Conservation (phyloP, 2,888 invertebrate species). For the Asteroscopus sphinx region DNA sequence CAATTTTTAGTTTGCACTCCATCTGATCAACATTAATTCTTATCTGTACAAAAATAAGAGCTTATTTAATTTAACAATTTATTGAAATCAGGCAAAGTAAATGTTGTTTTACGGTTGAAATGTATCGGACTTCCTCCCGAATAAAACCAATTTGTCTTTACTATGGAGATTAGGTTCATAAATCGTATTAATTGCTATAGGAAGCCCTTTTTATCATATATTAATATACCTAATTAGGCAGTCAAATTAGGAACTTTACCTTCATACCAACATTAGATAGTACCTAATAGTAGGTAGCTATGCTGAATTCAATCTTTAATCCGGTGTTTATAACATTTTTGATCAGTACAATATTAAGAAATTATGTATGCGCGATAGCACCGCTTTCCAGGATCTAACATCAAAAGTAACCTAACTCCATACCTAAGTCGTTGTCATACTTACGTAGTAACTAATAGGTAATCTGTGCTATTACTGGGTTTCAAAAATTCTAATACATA, state of each 20-base stretch:
- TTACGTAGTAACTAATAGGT: no score
- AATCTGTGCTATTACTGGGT: no score
- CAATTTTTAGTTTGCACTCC: background rate
- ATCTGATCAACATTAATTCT: fast-evolving
- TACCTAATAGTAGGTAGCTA: background rate
- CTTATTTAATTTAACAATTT: background rate
- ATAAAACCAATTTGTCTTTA: constrained; percentile 51
- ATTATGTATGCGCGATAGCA: no score
- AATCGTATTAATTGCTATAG: constrained; percentile 40
- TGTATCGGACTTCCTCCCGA: constrained; percentile 46
- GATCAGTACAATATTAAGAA: no score
- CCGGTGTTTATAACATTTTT: no score
- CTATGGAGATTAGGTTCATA: constrained; percentile 39
- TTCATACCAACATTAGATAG: no score
- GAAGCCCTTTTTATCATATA: constrained; percentile 36
- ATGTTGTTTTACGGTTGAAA: constrained; percentile 20
- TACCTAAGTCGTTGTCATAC: no score
- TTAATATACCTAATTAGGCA: constrained; percentile 29
- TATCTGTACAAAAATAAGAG: constrained; percentile 4
- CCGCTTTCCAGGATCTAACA: no score
- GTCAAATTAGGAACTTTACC: constrained; percentile 14
- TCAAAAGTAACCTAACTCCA: no score
- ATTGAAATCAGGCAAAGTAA: background rate
- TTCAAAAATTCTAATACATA: no score
- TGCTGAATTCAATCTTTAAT: no score